phyloP scores from a whole-genome alignment of 2,113 vertebrate genomes.

The Leptosomus discolor region DNA sequence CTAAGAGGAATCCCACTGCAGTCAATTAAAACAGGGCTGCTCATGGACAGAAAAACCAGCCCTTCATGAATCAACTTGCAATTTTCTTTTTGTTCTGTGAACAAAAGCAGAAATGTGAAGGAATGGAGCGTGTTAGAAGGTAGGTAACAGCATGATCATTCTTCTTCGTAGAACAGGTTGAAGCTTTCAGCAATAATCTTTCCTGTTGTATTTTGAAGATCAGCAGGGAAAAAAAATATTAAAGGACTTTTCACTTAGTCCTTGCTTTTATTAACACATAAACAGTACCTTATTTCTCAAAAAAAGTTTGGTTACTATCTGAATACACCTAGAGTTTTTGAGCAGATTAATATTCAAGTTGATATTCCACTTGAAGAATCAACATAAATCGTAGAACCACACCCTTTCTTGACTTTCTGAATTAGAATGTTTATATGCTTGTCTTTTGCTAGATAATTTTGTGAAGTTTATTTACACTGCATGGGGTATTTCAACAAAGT shows the following conservation, averaged over 20 bases:
- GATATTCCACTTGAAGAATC: neutral
- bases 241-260: neutral
- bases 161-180: neutral
- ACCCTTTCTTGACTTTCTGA: neutral
- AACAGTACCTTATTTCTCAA: neutral
- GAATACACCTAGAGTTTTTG: neutral
- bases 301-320: neutral
- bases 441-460: neutral
- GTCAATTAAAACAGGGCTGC: slow-evolving; percentile 19
- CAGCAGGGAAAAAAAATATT: neutral
- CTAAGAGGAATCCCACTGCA: slow-evolving; percentile 6
- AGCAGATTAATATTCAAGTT: neutral
- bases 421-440: neutral
- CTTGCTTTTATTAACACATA: neutral
- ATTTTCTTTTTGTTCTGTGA: neutral
- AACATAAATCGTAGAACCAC: neutral
- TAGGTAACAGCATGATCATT: neutral
- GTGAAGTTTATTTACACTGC: neutral
- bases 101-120: neutral
- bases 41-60: neutral
- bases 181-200: neutral
- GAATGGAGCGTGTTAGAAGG: neutral
- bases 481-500: neutral
- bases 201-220: neutral
- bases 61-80: neutral